These are phyloP conservation scores for Paratrypauchen microcephalus DNA, from an alignment of 2,797 vertebrate genomes.

Conservation along the genomic window DNA sequence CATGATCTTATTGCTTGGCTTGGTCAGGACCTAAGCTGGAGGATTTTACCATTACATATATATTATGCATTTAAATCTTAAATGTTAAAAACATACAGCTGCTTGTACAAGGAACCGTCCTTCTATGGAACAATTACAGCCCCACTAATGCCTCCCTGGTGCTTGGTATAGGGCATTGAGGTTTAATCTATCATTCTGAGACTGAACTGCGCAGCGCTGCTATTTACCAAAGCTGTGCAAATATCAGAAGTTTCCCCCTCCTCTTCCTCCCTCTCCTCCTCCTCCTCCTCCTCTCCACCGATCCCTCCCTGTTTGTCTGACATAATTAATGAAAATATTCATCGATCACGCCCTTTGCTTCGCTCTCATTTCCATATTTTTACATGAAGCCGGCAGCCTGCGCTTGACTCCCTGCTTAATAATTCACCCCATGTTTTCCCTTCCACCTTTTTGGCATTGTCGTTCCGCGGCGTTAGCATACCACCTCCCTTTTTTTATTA, in stretches of 20 bases:
- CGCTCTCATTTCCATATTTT: constrained; percentile 56
- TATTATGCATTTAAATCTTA: no score
- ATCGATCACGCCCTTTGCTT: constrained; percentile 45
- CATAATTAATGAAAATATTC: constrained; percentile 54
- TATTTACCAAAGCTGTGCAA: constrained; percentile 6
- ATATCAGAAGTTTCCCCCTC: constrained; percentile 7
- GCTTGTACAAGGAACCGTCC: constrained; percentile 45
- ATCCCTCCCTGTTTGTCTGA: constrained; percentile 35
- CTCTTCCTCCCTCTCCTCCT: not conserved
- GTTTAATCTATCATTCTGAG: constrained; percentile 12
- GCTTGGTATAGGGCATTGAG: not conserved
- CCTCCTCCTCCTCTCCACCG: constrained; percentile 1
- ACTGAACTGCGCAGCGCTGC: constrained; percentile 1
- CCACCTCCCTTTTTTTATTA: constrained; percentile 58
- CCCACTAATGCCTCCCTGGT: constrained; percentile 16
- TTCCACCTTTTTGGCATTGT: constrained; percentile 28
- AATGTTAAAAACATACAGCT: no score
- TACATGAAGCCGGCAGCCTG: constrained; percentile 37
- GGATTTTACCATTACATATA: no score
- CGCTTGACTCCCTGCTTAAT: constrained; percentile 51
- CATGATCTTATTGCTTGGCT: no score
- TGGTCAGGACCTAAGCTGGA: no score
- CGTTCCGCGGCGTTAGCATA: constrained; percentile 29
- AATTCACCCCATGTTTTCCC: constrained; percentile 54
- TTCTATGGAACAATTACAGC: not conserved